These are phyloP conservation scores for Diloba caeruleocephala DNA, from an alignment of 2,888 invertebrate genomes.

Conservation along the genomic window DNA sequence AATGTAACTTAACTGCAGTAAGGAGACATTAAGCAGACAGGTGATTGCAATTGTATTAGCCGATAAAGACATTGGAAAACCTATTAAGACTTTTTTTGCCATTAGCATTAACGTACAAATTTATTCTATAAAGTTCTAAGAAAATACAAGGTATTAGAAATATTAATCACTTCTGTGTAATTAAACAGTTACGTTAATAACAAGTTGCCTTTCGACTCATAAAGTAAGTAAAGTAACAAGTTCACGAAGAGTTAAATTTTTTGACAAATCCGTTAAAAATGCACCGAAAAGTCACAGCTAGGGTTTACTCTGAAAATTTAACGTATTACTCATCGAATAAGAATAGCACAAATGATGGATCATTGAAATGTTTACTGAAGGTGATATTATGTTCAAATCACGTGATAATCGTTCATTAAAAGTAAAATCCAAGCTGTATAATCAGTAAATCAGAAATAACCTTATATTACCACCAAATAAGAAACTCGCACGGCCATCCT, in stretches of 20 bases:
- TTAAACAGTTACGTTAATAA: constrained; percentile 2
- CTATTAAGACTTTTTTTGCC: background rate
- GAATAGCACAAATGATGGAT: constrained; percentile 55
- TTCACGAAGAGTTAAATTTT: constrained; percentile 11
- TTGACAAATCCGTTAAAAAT: constrained; percentile 29
- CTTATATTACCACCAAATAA: background rate
- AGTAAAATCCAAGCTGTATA: no score
- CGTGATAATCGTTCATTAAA: constrained; percentile 13
- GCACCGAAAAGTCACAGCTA: constrained; percentile 18
- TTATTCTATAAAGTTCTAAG: background rate
- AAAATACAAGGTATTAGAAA: background rate
- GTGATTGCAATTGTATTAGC: constrained; percentile 3
- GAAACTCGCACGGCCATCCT: background rate
- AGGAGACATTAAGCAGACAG: background rate
- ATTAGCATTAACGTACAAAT: background rate
- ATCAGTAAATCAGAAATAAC: background rate
- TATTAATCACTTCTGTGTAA: background rate
- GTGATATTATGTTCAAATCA: constrained; percentile 20
- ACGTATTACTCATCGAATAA: constrained; percentile 60
- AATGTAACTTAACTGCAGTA: background rate
- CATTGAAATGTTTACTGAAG: constrained; percentile 14
- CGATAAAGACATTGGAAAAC: background rate
- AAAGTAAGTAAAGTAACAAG: constrained; percentile 21
- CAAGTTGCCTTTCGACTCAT: constrained; percentile 13
- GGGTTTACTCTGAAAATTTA: constrained; percentile 36